These are phyloP conservation scores for Ammospiza nelsoni DNA, from an alignment of 2,113 vertebrate genomes.

Conservation along the genomic window DNA sequence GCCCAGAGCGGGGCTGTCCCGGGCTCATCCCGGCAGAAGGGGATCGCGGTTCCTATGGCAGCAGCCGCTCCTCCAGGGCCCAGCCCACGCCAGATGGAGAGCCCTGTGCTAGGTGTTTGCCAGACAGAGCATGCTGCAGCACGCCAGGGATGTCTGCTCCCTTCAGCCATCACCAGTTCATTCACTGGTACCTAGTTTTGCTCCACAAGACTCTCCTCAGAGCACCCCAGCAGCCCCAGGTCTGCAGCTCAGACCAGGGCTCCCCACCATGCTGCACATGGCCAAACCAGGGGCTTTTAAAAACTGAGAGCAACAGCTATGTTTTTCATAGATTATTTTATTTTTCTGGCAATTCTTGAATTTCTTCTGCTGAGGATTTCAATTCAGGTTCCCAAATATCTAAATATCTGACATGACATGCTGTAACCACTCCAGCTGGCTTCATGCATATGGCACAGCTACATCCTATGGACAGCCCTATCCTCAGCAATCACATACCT, in stretches of 20 bases:
- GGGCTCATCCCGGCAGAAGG: not conserved
- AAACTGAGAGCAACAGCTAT: not conserved
- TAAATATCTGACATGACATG: not conserved
- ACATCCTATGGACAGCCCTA: not conserved
- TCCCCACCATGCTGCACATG: fast-evolving
- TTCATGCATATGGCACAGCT: not conserved
- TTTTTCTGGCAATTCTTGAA: not conserved
- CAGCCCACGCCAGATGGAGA: not conserved
- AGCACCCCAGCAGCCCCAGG: not conserved
- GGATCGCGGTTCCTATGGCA: not conserved
- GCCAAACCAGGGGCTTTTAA: not conserved
- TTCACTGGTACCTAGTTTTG: not conserved
- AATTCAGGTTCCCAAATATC: not conserved
- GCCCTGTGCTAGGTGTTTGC: not conserved
- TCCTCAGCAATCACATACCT: not conserved
- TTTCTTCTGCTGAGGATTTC: not conserved
- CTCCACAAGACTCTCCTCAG: not conserved
- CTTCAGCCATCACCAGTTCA: not conserved
- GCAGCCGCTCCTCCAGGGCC: not conserved
- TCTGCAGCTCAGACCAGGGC: not conserved
- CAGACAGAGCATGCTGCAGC: not conserved
- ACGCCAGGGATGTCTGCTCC: not conserved
- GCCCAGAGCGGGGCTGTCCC: not conserved
- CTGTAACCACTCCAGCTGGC: not conserved
- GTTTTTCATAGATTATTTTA: not conserved